phyloP scores from a whole-genome alignment of 2,797 vertebrate genomes.

The Lepilemur ruficaudatus region DNA sequence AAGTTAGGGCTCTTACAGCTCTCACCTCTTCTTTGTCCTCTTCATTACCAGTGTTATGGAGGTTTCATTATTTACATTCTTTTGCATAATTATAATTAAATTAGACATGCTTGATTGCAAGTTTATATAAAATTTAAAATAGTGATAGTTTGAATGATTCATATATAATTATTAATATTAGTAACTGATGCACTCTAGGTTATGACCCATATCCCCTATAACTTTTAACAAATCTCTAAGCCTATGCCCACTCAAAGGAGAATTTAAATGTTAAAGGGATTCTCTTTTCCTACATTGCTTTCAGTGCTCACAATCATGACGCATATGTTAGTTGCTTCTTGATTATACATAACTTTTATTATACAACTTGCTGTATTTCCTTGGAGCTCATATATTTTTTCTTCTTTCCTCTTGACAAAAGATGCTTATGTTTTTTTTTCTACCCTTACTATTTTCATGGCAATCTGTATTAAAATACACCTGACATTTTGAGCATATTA shows the following conservation, averaged over 20 bases:
- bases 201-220: neutral
- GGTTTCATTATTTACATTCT: neutral
- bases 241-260: neutral
- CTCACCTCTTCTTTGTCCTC: neutral
- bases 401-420: neutral
- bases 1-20: neutral
- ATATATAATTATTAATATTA: neutral
- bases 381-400: neutral
- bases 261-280: neutral
- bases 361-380: neutral
- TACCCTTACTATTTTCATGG: neutral
- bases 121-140: neutral
- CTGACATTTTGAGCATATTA: neutral
- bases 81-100: neutral
- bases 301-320: conserved; percentile 15
- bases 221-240: neutral
- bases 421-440: neutral
- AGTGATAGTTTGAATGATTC: neutral
- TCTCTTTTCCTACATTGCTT: neutral
- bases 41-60: neutral
- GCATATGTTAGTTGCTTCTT: neutral
- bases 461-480: neutral
- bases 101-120: neutral
- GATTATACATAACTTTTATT: neutral
- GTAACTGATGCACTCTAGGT: neutral